These are phyloP conservation scores for Drosophila bocqueti DNA, from an alignment of 1,140 invertebrate genomes.

Conservation along the genomic window DNA sequence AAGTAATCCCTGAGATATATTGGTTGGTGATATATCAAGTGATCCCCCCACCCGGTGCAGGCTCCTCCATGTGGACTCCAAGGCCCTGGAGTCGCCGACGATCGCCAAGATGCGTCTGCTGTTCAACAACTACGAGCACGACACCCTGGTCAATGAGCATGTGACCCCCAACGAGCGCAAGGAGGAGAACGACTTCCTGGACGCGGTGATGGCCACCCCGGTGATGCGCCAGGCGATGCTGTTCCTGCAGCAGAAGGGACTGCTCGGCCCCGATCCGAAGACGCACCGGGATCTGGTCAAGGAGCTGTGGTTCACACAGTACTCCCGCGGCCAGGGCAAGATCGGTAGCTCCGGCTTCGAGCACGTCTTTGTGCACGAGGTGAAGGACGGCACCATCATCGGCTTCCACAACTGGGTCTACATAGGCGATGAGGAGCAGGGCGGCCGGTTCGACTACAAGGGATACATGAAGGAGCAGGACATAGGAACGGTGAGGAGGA, in stretches of 20 bases:
- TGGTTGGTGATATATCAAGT: background rate
- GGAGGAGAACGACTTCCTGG: constrained; percentile 92
- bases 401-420: constrained; percentile 97
- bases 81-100: constrained; percentile 86
- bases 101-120: constrained; percentile 89
- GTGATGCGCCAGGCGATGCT: constrained; percentile 91
- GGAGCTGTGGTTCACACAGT: constrained; percentile 93
- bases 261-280: constrained; percentile 87
- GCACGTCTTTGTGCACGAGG: constrained; percentile 94
- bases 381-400: constrained; percentile 90
- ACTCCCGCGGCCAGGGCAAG: constrained; percentile 90
- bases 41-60: constrained; percentile 10
- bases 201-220: constrained; percentile 90
- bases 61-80: constrained; percentile 62
- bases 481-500: constrained; percentile 89
- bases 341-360: constrained; percentile 94
- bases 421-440: constrained; percentile 91
- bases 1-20: constrained; percentile 77
- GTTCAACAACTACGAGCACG: constrained; percentile 92
- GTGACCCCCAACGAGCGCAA: constrained; percentile 90
- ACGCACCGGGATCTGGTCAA: constrained; percentile 91
- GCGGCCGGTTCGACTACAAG: constrained; percentile 89
- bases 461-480: constrained; percentile 91
- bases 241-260: constrained; percentile 90
- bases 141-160: constrained; percentile 90